Percentiles rank a stretch among this genome's conserved stretches.
phyloP scores from a whole-genome alignment of 2,797 vertebrate species.

The Anableps anableps region DNA sequence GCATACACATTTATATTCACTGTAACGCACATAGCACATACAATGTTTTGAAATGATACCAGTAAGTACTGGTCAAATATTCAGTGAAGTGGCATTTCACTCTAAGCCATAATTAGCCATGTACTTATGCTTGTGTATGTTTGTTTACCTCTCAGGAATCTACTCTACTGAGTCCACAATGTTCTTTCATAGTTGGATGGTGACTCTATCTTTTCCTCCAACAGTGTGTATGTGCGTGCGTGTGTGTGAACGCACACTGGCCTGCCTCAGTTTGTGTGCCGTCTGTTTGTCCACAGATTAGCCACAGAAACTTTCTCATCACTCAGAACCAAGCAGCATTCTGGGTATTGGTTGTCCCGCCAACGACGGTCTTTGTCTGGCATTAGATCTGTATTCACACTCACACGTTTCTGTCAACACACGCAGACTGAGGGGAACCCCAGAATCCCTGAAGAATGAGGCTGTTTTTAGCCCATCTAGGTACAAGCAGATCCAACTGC shows the following conservation, averaged over 20 bases:
- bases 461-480: conserved; percentile 76
- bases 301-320: conserved; percentile 82
- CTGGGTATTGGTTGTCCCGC: conserved; percentile 81
- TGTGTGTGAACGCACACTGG: conserved; percentile 67
- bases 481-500: conserved; percentile 63
- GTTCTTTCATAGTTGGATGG: conserved; percentile 64
- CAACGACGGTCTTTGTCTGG: conserved; percentile 81
- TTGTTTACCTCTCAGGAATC: conserved; percentile 80
- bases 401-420: conserved; percentile 43
- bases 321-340: conserved; percentile 77
- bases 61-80: conserved; percentile 44
- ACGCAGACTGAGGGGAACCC: conserved; percentile 70
- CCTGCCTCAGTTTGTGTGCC: conserved; percentile 62
- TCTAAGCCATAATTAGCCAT: conserved; percentile 59
- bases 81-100: conserved; percentile 59
- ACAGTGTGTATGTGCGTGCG: conserved; percentile 67
- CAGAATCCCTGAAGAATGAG: conserved; percentile 69
- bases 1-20: neutral
- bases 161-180: conserved; percentile 76
- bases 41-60: neutral
- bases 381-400: conserved; percentile 80
- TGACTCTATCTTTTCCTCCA: conserved; percentile 63
- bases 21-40: neutral
- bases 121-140: conserved; percentile 59
- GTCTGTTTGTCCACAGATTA: conserved; percentile 83